These are phyloP conservation scores for Apeltes quadracus DNA, from an alignment of 2,113 vertebrate species.

Conservation along the genomic window DNA sequence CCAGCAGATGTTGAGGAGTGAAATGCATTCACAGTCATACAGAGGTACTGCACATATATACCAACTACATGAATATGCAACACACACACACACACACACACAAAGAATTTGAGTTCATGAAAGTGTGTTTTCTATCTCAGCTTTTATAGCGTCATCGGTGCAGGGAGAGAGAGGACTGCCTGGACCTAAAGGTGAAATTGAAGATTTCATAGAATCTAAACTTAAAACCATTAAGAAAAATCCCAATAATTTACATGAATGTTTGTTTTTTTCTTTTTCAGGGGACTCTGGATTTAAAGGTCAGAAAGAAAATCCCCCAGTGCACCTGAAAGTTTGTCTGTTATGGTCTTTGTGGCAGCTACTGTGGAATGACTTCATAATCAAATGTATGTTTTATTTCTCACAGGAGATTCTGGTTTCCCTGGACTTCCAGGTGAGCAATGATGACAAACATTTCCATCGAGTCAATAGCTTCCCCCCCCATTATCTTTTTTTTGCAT, in stretches of 20 bases:
- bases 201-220: neutral
- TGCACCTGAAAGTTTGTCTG: neutral
- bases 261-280: slow-evolving; percentile 40
- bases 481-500: neutral
- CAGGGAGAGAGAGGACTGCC: slow-evolving; percentile 81
- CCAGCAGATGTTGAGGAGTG: slow-evolving; percentile 62
- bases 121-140: slow-evolving; percentile 54
- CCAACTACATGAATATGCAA: neutral
- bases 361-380: neutral
- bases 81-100: neutral
- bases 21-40: slow-evolving; percentile 76
- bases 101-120: neutral
- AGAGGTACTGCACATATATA: slow-evolving; percentile 65
- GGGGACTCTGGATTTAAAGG: slow-evolving; percentile 72
- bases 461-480: neutral
- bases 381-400: slow-evolving; percentile 19
- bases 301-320: slow-evolving; percentile 20
- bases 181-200: slow-evolving; percentile 86
- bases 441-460: neutral
- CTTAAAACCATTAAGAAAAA: neutral
- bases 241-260: neutral
- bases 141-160: slow-evolving; percentile 74
- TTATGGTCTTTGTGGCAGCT: neutral
- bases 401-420: slow-evolving; percentile 77
- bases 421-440: slow-evolving; percentile 78